A percentile compares a stretch with the other conserved stretches of the same genome.
Conservation (phyloP, 2,113 vertebrate species). For the Ahaetulla prasina region DNA sequence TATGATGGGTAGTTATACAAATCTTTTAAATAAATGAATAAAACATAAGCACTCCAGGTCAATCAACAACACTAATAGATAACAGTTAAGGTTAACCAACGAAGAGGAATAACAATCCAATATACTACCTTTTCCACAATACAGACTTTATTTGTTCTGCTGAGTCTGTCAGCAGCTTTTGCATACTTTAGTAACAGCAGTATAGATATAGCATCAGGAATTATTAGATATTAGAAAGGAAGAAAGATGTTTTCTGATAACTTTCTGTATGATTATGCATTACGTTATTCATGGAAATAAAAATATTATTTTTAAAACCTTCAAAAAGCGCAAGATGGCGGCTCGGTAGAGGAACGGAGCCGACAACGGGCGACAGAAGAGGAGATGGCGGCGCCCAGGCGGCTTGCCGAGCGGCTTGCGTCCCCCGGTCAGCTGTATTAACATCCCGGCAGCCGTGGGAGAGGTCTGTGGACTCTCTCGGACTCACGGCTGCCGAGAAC, state of each 20-base stretch:
- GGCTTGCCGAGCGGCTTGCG: no score
- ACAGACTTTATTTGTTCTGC: neutral
- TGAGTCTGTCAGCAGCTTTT: neutral
- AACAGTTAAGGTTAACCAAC: neutral
- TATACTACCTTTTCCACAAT: neutral
- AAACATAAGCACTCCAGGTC: neutral
- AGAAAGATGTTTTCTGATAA: neutral
- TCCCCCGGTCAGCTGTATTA: no score
- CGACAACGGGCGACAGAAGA: no score
- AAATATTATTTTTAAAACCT: slow-evolving; percentile 42
- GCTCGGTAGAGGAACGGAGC: no score
- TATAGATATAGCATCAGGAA: neutral
- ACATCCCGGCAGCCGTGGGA: no score
- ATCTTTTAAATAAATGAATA: neutral
- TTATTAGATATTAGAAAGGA: neutral
- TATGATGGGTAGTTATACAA: neutral
- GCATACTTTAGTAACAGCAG: neutral
- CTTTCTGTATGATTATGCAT: neutral
- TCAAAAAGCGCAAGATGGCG: no score
- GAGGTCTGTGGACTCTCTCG: no score
- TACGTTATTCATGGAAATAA: slow-evolving; percentile 23
- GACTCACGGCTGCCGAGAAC: no score
- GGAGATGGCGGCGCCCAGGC: no score
- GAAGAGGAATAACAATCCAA: neutral
- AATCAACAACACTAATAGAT: neutral